Percentiles rank a stretch among this genome's conserved stretches.
phyloP scores from a whole-genome alignment of 2,113 vertebrate species.

The Argyrosomus japonicus region DNA sequence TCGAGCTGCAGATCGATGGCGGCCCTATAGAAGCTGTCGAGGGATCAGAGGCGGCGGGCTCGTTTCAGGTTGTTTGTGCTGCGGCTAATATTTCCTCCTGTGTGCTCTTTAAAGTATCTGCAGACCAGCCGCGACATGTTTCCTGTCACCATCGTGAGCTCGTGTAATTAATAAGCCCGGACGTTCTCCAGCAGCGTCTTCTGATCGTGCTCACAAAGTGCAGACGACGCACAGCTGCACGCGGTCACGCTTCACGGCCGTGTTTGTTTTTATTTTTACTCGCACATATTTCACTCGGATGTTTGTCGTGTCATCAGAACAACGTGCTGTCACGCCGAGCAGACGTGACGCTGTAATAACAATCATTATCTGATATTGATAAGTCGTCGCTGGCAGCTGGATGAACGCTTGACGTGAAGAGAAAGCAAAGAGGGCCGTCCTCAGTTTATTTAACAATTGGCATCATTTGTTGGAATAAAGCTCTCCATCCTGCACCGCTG shows the following conservation, averaged over 20 bases:
- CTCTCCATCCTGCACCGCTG: constrained; percentile 32
- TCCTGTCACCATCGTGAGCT: constrained; percentile 33
- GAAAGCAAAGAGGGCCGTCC: constrained; percentile 26
- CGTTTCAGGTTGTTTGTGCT: not conserved
- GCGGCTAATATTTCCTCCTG: not conserved
- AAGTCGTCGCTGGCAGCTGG: not conserved
- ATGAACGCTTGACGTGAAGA: constrained; percentile 6
- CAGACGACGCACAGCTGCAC: constrained; percentile 45
- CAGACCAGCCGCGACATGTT: constrained; percentile 34
- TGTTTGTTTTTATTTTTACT: not conserved
- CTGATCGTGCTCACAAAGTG: constrained; percentile 32
- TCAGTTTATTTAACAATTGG: constrained; percentile 43
- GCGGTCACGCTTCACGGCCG: not conserved
- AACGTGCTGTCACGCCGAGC: too few relatives aligned
- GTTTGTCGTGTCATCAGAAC: constrained; percentile 12
- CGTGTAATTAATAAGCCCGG: constrained; percentile 35
- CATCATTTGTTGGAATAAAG: constrained; percentile 26
- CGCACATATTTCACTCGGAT: not conserved
- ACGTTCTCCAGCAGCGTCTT: constrained; percentile 44
- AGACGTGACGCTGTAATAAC: not conserved
- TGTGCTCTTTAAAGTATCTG: constrained; percentile 5
- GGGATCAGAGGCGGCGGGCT: too few relatives aligned
- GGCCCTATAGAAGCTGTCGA: constrained; percentile 15
- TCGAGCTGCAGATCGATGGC: constrained; percentile 54
- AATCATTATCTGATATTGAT: not conserved